Base-by-base conservation (phyloP, 2,113 vertebrate genomes). In the Cyphomyrus plagiostoma region DNA sequence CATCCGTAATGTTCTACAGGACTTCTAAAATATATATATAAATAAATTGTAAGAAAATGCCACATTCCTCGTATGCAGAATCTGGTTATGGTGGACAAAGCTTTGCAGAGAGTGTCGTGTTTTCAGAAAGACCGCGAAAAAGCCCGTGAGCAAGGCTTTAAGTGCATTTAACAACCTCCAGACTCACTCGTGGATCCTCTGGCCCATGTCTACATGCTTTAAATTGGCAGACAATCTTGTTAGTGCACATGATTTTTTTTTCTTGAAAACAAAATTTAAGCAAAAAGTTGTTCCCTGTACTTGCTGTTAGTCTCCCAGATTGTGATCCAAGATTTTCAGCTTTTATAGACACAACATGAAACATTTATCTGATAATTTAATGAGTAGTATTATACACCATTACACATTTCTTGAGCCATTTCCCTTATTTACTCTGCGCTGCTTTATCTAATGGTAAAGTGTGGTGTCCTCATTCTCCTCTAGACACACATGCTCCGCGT, bases 191-290 rank as follows among this genome's bases (percentile, higher is more conserved):
- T 87, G 85, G 49, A 74, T 90, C 88, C 90, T 92, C 91, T 89
- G 86, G 90, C 93, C 89, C 90, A 90, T 93, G 92, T 93, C 92
- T 94, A 89, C 86, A 92, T 93, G 93, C 91, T 93, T 94, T 94
- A 90, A 94, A 92, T 94, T 91, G 93, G 88, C 87, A 89, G 0
- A 91, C 91, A 90, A 91, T 94, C 94, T 93, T 92, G 91, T 93
- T 92, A 92, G 86, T 88, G 90, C 92, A 90, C 90, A 88, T 88
- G 42, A 74, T 30, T 87, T 46, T 88, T 45, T 48, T 70, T 77
- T 91, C 90, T 77, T 92, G 91, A 92, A 82, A 92, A 89, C 90
- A 49, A 86, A 91, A 87, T 88, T 3, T 91, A 92, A 93, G 74
- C 90, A 91, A 88, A 45, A 66, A 26, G 62, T 70, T 66, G 42